Conservation (phyloP, 2,797 vertebrate genomes). For the Acestrorhynchus altus region DNA sequence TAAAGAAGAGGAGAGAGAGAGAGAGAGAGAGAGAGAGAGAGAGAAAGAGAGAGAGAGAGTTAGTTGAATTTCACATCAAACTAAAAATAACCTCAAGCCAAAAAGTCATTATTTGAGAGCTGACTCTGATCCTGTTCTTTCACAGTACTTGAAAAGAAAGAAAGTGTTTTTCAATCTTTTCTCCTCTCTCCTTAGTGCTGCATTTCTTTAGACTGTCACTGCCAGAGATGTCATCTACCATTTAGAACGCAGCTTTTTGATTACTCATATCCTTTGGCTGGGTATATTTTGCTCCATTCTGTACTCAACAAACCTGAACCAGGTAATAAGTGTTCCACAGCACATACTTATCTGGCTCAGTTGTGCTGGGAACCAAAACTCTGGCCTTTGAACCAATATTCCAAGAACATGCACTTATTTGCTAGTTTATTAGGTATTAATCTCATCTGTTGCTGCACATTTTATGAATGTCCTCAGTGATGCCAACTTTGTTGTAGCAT, state of each 20-base stretch:
- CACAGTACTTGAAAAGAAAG: conserved; percentile 26
- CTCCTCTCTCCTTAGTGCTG: neutral
- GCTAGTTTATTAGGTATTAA: too few relatives aligned
- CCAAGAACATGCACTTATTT: neutral
- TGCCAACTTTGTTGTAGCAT: too few relatives aligned
- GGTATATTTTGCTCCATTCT: neutral
- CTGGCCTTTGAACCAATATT: neutral
- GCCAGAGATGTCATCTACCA: neutral
- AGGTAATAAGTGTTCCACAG: neutral
- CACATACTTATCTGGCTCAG: neutral
- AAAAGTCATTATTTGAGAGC: conserved; percentile 9
- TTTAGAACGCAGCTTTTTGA: conserved; percentile 28
- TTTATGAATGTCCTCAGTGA: too few relatives aligned
- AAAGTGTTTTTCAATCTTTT: conserved; percentile 11
- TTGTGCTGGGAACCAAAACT: neutral
- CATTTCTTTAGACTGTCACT: conserved; percentile 20
- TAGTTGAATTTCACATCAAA: conserved; percentile 19
- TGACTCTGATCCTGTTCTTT: conserved; percentile 26
- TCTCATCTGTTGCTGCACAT: neutral
- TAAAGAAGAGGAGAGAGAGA: neutral
- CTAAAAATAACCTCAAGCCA: conserved; percentile 17
- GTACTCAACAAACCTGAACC: conserved; percentile 2
- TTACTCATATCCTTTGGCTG: neutral
- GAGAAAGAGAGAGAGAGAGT: neutral
- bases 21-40: neutral